These are phyloP conservation scores for Drosophila kambysellisi DNA, from an alignment of 2,888 invertebrate genomes.

Conservation along the genomic window DNA sequence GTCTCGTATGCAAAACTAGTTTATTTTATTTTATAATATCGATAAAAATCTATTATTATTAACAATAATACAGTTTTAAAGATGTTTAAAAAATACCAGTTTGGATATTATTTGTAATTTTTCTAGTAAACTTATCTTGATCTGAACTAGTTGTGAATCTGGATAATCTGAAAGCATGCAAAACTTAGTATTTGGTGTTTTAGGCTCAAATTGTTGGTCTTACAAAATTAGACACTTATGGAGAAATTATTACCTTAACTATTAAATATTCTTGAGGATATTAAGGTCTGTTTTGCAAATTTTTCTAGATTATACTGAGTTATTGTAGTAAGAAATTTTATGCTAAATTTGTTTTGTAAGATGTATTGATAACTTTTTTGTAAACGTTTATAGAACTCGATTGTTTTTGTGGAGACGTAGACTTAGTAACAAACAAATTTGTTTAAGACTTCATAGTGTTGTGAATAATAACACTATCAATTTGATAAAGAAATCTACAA, in stretches of 20 bases:
- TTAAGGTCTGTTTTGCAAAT: background rate
- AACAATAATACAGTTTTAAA: background rate
- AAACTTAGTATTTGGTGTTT: background rate
- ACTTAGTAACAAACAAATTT: background rate
- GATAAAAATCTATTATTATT: background rate
- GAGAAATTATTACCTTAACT: background rate
- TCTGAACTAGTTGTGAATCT: background rate
- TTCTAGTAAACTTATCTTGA: background rate
- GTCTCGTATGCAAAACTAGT: no score
- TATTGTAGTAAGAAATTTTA: background rate
- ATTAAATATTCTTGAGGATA: background rate
- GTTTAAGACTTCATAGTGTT: no score
- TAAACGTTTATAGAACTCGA: no score
- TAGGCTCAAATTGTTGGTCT: background rate
- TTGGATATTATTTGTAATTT: background rate
- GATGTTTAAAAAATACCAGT: background rate
- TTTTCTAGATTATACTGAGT: rapidly evolving
- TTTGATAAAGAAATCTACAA: no score
- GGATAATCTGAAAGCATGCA: background rate
- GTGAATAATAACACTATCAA: no score
- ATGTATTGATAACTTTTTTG: no score
- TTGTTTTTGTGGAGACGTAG: background rate
- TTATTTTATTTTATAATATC: no score
- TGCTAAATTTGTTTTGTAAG: background rate
- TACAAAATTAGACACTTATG: background rate